Evolutionary conservation across 2,888 invertebrate species (phyloP).

Genomic region (Ectemnius continuus): DNA sequence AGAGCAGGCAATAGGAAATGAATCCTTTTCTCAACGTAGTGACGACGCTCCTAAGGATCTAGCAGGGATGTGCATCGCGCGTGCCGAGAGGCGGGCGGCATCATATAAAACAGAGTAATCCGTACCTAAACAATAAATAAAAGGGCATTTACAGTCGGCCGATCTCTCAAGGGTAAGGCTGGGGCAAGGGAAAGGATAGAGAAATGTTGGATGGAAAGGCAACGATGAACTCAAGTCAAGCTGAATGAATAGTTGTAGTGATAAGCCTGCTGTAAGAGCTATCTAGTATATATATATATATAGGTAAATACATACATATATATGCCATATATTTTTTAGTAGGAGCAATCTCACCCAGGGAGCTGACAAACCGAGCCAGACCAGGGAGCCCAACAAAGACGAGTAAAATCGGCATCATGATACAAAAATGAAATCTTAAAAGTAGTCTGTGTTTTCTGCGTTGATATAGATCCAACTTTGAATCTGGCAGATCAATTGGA

Average conservation of each 20-base stretch:
- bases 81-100: slow-evolving; percentile 74
- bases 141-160: slow-evolving; percentile 73
- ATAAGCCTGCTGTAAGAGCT: too few species aligned
- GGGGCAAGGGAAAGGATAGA: slow-evolving; percentile 4
- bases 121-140: slow-evolving; percentile 77
- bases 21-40: slow-evolving; percentile 11
- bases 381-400: too few species aligned
- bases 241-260: neutral
- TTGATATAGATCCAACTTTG: slow-evolving; percentile 26
- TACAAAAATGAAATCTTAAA: neutral
- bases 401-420: too few species aligned
- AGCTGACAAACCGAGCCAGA: too few species aligned
- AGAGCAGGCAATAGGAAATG: neutral
- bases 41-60: slow-evolving; percentile 64
- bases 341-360: too few species aligned
- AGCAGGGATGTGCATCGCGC: slow-evolving; percentile 68
- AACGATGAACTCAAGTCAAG: slow-evolving; percentile 4
- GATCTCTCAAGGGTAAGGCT: slow-evolving; percentile 66
- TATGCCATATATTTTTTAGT: too few species aligned
- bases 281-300: too few species aligned
- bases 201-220: slow-evolving; percentile 7
- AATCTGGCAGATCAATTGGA: slow-evolving; percentile 31
- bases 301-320: too few species aligned
- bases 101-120: slow-evolving; percentile 72
- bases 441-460: neutral